Conservation (phyloP, 1,140 invertebrate species). For the Bombus affinis region DNA sequence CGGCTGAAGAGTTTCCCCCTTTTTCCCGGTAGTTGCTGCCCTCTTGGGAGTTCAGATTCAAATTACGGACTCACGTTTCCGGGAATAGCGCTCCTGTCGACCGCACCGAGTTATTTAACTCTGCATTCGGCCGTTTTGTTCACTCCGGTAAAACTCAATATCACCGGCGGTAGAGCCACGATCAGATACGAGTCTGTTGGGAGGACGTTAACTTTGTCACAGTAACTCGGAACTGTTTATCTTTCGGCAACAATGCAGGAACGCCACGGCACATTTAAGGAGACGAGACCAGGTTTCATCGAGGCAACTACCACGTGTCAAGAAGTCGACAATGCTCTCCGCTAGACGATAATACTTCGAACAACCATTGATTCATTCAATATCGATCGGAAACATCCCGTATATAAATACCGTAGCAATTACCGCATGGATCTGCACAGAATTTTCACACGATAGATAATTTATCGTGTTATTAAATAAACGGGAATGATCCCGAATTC, state of each 20-base stretch:
- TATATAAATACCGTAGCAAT: background rate
- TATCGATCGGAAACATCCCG: background rate
- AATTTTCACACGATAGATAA: background rate
- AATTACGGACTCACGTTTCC: constrained; percentile 37
- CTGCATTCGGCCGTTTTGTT: constrained; percentile 30
- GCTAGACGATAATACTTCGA: background rate
- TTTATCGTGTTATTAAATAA: background rate
- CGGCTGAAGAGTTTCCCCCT: background rate
- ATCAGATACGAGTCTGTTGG: constrained; percentile 41
- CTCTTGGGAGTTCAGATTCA: constrained; percentile 7
- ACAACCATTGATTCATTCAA: background rate
- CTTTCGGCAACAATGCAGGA: constrained; percentile 33
- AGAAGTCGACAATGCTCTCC: background rate
- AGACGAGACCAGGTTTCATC: background rate
- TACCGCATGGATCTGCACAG: background rate
- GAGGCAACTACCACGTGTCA: background rate
- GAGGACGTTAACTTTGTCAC: constrained; percentile 34
- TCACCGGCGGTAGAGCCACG: constrained; percentile 39
- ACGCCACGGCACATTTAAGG: constrained; percentile 16
- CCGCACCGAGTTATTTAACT: constrained; percentile 56
- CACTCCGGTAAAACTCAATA: constrained; percentile 60
- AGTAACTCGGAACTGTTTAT: constrained; percentile 50
- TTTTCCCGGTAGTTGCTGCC: background rate
- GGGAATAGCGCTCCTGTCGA: constrained; percentile 3
- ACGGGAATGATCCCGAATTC: background rate